Percentiles rank a stretch among this genome's conserved stretches.
These are phyloP conservation scores for Arothron firmamentum DNA, from an alignment of 2,113 vertebrate genomes.

Conservation along the genomic window DNA sequence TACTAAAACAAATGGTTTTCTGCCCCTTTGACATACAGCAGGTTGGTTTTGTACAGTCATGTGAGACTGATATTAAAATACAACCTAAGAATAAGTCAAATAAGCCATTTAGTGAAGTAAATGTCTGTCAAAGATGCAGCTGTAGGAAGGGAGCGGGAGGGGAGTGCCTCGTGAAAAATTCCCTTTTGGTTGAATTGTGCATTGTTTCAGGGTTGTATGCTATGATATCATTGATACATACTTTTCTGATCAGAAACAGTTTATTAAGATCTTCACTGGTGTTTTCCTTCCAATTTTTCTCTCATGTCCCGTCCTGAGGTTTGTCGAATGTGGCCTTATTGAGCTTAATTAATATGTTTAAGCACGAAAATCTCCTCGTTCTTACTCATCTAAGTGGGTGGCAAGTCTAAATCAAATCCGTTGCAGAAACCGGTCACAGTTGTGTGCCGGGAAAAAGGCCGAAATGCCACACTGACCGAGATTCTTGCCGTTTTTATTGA, in stretches of 20 bases:
- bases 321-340: slow-evolving; percentile 1
- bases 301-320: slow-evolving; percentile 10
- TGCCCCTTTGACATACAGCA: no score
- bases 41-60: slow-evolving; percentile 4
- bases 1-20: background rate
- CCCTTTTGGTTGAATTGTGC: background rate
- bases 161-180: background rate
- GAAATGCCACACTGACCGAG: slow-evolving; percentile 56
- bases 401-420: slow-evolving; percentile 46
- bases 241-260: background rate
- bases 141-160: background rate
- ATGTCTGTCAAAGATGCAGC: slow-evolving; percentile 1
- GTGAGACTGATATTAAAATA: slow-evolving; percentile 15
- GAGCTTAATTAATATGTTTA: slow-evolving; percentile 15
- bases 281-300: background rate
- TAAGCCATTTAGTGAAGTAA: background rate
- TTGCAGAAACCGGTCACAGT: slow-evolving; percentile 31
- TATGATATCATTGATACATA: background rate
- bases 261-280: background rate
- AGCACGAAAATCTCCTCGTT: slow-evolving; percentile 22
- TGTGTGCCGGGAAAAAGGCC: slow-evolving; percentile 42
- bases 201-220: no score
- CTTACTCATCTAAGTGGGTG: slow-evolving; percentile 51
- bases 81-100: slow-evolving; percentile 9
- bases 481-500: slow-evolving; percentile 49